These are phyloP conservation scores for Melanotus villosus DNA, from an alignment of 2,888 invertebrate species.

Conservation along the genomic window DNA sequence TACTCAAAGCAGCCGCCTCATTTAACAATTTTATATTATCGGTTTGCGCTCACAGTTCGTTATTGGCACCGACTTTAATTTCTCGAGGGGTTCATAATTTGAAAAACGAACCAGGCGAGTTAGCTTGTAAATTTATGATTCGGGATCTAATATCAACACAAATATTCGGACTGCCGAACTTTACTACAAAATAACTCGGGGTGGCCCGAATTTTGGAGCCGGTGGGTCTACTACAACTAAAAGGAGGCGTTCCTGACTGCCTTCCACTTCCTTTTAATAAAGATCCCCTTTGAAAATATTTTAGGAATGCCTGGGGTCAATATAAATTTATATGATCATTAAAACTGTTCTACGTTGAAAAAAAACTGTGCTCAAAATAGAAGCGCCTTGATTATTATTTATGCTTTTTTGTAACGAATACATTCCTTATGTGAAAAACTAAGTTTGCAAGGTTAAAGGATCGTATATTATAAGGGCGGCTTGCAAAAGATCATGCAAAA, in stretches of 20 bases:
- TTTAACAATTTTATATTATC: conserved; percentile 51
- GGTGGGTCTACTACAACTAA: conserved; percentile 40
- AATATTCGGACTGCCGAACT: too few species aligned
- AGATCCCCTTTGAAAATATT: conserved; percentile 29
- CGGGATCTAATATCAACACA: too few species aligned
- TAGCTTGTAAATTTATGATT: too few species aligned
- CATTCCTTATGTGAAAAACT: too few species aligned
- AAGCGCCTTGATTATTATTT: too few species aligned
- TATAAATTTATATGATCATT: conserved; percentile 23
- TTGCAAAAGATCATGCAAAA: conserved; percentile 47
- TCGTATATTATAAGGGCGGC: conserved; percentile 5
- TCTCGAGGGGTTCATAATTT: conserved; percentile 31
- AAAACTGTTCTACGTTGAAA: neutral
- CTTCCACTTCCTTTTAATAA: conserved; percentile 46
- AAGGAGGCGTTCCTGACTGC: conserved; percentile 44
- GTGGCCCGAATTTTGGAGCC: conserved; percentile 48
- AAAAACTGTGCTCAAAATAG: too few species aligned
- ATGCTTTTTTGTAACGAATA: too few species aligned
- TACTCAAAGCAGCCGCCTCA: conserved; percentile 49
- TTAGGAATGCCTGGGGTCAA: conserved; percentile 24
- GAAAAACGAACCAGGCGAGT: neutral
- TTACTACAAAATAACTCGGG: conserved; percentile 32
- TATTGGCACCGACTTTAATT: conserved; percentile 43
- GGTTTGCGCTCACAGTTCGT: conserved; percentile 43
- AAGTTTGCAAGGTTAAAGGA: neutral